Evolutionary conservation across 2,113 vertebrate genomes (phyloP), one percentile per base, ranked within the genome.

Genomic region (Campylomormyrus numenius): DNA sequence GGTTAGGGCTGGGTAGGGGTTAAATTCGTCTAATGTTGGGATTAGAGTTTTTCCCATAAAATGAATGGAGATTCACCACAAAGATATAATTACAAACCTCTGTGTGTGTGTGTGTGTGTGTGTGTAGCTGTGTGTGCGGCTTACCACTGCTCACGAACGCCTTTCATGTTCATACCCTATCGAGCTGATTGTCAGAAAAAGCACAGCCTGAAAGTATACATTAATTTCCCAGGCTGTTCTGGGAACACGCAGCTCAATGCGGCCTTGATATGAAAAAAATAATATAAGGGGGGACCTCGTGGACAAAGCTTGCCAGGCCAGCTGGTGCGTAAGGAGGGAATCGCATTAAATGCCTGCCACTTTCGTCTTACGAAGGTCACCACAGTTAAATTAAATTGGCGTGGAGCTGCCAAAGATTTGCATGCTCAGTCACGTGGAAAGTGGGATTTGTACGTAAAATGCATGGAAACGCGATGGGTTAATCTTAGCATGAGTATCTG

Each of bases 161-260:
- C 88, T n/a, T 19, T 31, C 62, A 48, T 15, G 11, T 35, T 24
- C 46, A 39, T 10, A 24, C 45, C n/a, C 49, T 74, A 70, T 74
- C n/a, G 45, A 48, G 62, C 35, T 62, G 7, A 48, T 39, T 13
- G 56, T n/a, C 39, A 31, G 70, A 52, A 50, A 77, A 89, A 27
- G 48, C 46, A 10, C 52, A 42, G 50, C 5, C 6, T 88, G 39
- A 42, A 88, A 53, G 52, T 31, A 56, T 89, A 39, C 27, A 84
- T 84, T 89, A 2, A 46, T 89, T 84, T 89, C 85, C 49, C 85
- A 52, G 85, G 13, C 50, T 35, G 85, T 27, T 15, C 85, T 19
- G 85, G 85, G 85, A 35, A 87, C 10, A 27, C 1, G 5, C n/a
- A 35, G 13, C 15, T 52, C 85, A 19, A 2, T n/a, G 24, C 1